Evolutionary conservation across 2,888 invertebrate species (phyloP).

Genomic region (Aethes cnicana): DNA sequence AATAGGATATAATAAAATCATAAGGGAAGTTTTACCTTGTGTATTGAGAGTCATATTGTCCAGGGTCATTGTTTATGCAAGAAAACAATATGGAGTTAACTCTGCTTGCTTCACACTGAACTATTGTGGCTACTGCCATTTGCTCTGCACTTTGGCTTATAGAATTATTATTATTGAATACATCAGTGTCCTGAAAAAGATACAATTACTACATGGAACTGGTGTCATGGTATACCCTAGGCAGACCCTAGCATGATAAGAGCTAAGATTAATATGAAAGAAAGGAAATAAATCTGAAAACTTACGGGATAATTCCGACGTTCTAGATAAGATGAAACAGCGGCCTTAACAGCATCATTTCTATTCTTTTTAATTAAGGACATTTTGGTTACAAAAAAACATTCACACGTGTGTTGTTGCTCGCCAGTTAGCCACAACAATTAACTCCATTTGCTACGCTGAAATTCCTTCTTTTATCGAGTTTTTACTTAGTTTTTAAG

Average conservation of each 20-base stretch:
- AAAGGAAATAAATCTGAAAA: slow-evolving; percentile 25
- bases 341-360: slow-evolving; percentile 85
- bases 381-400: slow-evolving; percentile 43
- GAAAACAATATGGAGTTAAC: slow-evolving; percentile 90
- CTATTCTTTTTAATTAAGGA: slow-evolving; percentile 84
- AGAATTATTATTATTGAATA: slow-evolving; percentile 81
- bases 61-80: slow-evolving; percentile 88
- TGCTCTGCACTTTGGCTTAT: slow-evolving; percentile 85
- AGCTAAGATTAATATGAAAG: neutral
- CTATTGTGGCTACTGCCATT: slow-evolving; percentile 86
- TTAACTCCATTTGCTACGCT: no score
- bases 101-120: slow-evolving; percentile 87
- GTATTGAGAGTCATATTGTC: slow-evolving; percentile 88
- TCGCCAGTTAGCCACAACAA: no score
- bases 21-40: no score
- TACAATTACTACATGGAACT: no score
- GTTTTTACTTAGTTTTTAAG: no score
- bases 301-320: slow-evolving; percentile 86
- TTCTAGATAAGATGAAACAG: slow-evolving; percentile 86
- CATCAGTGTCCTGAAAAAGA: slow-evolving; percentile 82
- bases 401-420: no score
- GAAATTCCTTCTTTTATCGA: no score
- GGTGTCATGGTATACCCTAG: no score
- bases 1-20: no score
- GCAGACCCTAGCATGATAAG: no score